phyloP scores from a whole-genome alignment of 2,113 vertebrate genomes.

The Halichoerus grypus region DNA sequence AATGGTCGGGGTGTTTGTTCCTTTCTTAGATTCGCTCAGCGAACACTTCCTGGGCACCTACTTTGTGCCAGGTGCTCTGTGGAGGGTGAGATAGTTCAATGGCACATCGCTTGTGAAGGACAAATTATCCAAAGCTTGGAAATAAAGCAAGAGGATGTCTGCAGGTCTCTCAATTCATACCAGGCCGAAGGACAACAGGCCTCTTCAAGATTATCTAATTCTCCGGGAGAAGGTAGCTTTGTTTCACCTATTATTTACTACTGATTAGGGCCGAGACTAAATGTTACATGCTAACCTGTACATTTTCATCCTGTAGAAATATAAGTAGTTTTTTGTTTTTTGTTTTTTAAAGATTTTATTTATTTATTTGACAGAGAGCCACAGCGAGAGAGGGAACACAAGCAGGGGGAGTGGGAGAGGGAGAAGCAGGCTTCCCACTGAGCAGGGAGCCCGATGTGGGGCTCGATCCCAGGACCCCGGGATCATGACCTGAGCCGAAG shows the following conservation, averaged over 20 bases:
- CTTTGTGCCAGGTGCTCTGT: neutral
- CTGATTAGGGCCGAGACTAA: neutral
- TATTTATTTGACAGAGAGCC: too few relatives aligned
- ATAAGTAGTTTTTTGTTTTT: neutral
- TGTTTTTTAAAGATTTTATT: neutral
- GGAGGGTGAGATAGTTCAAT: neutral
- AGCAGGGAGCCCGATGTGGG: too few relatives aligned
- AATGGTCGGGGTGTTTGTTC: neutral
- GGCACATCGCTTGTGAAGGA: neutral
- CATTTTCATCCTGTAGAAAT: conserved; percentile 45
- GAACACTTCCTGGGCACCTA: neutral
- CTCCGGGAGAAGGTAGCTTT: neutral
- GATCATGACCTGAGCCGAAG: too few relatives aligned
- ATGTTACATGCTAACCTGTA: neutral
- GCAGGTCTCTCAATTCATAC: neutral
- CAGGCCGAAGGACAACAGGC: neutral
- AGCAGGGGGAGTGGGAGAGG: too few relatives aligned
- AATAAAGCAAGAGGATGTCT: neutral
- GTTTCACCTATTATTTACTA: neutral
- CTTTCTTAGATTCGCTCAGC: neutral
- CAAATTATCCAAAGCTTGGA: conserved; percentile 25
- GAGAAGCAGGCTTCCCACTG: too few relatives aligned
- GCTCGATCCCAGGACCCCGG: too few relatives aligned
- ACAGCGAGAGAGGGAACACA: too few relatives aligned
- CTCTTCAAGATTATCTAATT: neutral